Percentiles rank a stretch among this genome's conserved stretches.
These are phyloP conservation scores for Aproaerema taeniolella DNA, from an alignment of 2,888 invertebrate genomes.

Conservation along the genomic window DNA sequence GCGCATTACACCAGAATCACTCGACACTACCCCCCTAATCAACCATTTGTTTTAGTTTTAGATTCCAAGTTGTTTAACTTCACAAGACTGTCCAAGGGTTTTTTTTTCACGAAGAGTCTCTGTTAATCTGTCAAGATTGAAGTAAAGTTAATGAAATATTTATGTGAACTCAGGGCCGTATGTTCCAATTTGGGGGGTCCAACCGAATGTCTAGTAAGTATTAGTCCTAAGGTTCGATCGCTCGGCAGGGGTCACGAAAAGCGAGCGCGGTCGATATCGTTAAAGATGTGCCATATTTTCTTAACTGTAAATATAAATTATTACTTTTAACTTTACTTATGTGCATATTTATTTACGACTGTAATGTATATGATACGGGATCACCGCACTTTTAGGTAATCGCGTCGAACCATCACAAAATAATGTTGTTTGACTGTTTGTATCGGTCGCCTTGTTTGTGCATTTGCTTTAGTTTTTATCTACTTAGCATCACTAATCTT, in stretches of 20 bases:
- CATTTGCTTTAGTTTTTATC: slow-evolving; percentile 66
- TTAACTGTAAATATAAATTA: slow-evolving; percentile 74
- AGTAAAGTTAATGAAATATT: too few species aligned
- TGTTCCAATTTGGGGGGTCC: slow-evolving; percentile 2
- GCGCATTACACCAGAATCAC: slow-evolving; percentile 43
- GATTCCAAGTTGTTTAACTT: too few species aligned
- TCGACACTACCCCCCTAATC: slow-evolving; percentile 6
- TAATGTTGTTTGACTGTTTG: slow-evolving; percentile 39
- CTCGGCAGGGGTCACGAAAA: slow-evolving; percentile 33
- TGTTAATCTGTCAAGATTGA: slow-evolving; percentile 10
- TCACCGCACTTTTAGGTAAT: slow-evolving; percentile 43
- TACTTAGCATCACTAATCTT: slow-evolving; percentile 30
- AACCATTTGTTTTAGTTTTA: not conserved
- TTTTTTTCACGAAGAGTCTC: slow-evolving; percentile 2
- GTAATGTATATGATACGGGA: slow-evolving; percentile 46
- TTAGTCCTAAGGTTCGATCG: slow-evolving; percentile 47
- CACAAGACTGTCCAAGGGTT: too few species aligned
- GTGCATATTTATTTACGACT: slow-evolving; percentile 71
- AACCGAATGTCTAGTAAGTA: slow-evolving; percentile 37
- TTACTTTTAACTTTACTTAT: slow-evolving; percentile 59
- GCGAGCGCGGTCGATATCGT: slow-evolving; percentile 60
- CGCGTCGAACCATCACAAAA: slow-evolving; percentile 57
- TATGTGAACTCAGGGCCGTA: not conserved
- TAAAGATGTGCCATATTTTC: slow-evolving; percentile 76
- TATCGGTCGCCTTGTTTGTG: slow-evolving; percentile 64